Evolutionary conservation across 2,113 vertebrate genomes (phyloP).

Genomic region (Nycticorax nycticorax): DNA sequence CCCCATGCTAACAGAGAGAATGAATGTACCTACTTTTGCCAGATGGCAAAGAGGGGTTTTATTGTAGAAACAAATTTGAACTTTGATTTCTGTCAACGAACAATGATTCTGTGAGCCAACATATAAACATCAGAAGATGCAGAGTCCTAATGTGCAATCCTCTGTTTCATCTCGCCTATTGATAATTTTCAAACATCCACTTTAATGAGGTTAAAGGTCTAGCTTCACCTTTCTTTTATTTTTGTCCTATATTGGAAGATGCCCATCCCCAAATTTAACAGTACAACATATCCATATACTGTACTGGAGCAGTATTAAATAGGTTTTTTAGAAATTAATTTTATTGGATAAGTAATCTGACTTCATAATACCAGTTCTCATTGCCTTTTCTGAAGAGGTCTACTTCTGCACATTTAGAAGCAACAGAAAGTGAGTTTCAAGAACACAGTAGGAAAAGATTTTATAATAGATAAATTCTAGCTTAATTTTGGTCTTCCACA

Average conservation of each 20-base stretch:
- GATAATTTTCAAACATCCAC: neutral
- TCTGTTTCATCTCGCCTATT: neutral
- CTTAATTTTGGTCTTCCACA: neutral
- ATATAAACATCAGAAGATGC: neutral
- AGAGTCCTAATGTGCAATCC: neutral
- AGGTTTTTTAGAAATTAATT: neutral
- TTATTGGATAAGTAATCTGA: neutral
- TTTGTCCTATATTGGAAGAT: neutral
- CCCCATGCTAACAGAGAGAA: neutral
- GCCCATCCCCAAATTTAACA: neutral
- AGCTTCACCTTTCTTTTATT: neutral
- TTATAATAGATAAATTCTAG: neutral
- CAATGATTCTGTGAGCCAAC: neutral
- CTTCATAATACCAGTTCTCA: neutral
- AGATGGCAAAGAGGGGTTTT: neutral
- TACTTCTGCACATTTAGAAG: neutral
- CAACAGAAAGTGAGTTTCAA: neutral
- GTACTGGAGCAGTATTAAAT: neutral
- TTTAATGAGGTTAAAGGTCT: neutral
- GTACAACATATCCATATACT: neutral
- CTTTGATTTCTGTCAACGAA: neutral
- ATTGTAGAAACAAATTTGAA: neutral
- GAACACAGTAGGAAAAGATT: neutral
- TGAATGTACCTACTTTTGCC: neutral
- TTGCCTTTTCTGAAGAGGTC: neutral